phyloP scores from a whole-genome alignment of 2,888 invertebrate genomes.

The Thecophora atra region DNA sequence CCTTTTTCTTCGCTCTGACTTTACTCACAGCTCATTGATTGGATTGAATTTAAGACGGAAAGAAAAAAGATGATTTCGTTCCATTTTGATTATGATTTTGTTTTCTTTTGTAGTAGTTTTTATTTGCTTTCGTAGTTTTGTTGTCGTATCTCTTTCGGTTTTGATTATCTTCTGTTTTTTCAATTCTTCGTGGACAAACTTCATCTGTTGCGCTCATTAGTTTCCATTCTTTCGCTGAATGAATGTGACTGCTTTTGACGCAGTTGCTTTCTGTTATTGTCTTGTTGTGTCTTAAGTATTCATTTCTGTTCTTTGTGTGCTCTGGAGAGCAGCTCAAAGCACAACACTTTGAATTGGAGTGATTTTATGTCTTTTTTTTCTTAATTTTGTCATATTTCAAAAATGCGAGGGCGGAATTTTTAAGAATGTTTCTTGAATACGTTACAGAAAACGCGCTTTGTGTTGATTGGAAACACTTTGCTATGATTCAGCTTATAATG shows the following conservation, averaged over 20 bases:
- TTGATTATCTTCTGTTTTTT: too few species aligned
- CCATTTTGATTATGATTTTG: not conserved
- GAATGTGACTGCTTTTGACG: slow-evolving; percentile 15
- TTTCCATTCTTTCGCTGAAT: slow-evolving; percentile 56
- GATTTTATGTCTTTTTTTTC: slow-evolving; percentile 19
- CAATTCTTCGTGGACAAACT: slow-evolving; percentile 24
- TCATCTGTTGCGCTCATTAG: slow-evolving; percentile 52
- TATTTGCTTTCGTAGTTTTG: not conserved
- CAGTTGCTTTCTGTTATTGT: slow-evolving; percentile 24
- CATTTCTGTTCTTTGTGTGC: not conserved
- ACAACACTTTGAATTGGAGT: slow-evolving; percentile 19
- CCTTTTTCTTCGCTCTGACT: not conserved
- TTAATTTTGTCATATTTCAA: not conserved
- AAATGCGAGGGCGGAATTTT: not conserved
- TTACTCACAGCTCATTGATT: slow-evolving; percentile 35
- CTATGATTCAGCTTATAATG: slow-evolving; percentile 2
- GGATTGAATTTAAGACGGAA: slow-evolving; percentile 31
- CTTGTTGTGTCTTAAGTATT: slow-evolving; percentile 19
- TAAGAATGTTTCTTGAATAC: not conserved
- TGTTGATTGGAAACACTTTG: slow-evolving; percentile 14
- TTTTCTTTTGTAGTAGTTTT: slow-evolving; percentile 12
- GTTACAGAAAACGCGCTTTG: not conserved
- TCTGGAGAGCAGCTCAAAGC: not conserved
- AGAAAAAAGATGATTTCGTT: slow-evolving; percentile 26
- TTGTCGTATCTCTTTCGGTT: not conserved